Conservation (phyloP, 2,113 vertebrate genomes). For the Zapus hudsonius region DNA sequence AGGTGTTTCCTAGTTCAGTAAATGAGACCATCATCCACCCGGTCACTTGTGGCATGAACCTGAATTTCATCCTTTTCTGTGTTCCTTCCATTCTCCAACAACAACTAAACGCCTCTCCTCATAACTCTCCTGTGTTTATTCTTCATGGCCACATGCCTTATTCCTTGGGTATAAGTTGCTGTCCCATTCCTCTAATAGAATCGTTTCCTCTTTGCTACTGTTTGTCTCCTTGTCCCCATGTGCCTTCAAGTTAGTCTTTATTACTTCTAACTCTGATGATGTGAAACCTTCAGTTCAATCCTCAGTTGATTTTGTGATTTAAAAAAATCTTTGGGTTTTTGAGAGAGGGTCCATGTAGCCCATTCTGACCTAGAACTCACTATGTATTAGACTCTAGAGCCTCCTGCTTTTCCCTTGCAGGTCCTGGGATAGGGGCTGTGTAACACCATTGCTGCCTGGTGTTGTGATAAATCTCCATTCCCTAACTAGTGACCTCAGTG, state of each 20-base stretch:
- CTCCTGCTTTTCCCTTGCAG: neutral
- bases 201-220: neutral
- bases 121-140: neutral
- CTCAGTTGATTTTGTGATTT: neutral
- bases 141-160: neutral
- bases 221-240: neutral
- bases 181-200: neutral
- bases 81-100: neutral
- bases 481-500: constrained; percentile 32
- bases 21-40: neutral
- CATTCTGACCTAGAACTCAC: neutral
- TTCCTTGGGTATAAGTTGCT: neutral
- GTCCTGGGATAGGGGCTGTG: neutral
- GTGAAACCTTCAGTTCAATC: neutral
- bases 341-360: neutral
- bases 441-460: neutral
- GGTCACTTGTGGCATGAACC: neutral
- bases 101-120: neutral
- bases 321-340: neutral
- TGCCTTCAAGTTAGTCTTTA: constrained; percentile 25
- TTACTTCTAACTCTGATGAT: constrained; percentile 19
- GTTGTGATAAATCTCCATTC: neutral
- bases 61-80: neutral
- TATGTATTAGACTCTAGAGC: neutral
- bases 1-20: neutral